Percentiles rank a stretch among this genome's conserved stretches.
Conservation (phyloP, 2,113 vertebrate genomes). For the Engraulis encrasicolus region DNA sequence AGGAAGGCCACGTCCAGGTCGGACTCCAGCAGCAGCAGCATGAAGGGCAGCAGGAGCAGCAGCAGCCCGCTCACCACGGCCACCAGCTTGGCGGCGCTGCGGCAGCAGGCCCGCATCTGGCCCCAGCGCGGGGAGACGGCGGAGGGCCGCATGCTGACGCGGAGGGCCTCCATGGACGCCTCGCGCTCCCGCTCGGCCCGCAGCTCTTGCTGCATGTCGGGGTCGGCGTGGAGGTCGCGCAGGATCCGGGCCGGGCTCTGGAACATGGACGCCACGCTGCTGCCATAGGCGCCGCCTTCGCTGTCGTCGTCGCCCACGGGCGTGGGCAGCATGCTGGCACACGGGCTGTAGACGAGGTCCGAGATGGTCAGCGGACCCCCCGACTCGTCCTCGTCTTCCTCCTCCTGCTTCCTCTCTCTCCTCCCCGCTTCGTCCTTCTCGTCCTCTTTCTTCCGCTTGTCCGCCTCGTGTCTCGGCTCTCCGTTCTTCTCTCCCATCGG, state of each 20-base stretch:
- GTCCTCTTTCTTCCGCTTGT: conserved; percentile 62
- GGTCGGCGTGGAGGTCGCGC: conserved; percentile 85
- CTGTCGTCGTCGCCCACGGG: conserved; percentile 83
- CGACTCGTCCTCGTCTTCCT: conserved; percentile 74
- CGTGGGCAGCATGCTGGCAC: conserved; percentile 91
- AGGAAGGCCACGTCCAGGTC: conserved; percentile 96
- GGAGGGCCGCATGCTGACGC: conserved; percentile 78
- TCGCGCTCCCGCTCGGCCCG: conserved; percentile 87
- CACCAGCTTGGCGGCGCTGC: conserved; percentile 84
- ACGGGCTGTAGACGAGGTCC: conserved; percentile 91
- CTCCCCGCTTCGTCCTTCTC: conserved; percentile 76
- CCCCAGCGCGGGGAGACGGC: conserved; percentile 78
- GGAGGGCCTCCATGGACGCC: conserved; percentile 82
- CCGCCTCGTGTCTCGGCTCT: conserved; percentile 34
- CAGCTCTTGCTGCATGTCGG: conserved; percentile 88
- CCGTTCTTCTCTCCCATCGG: conserved; percentile 17
- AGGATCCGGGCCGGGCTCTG: conserved; percentile 84
- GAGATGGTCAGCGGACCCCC: conserved; percentile 88
- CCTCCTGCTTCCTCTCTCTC: no score
- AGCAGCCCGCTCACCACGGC: conserved; percentile 71
- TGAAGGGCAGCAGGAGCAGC: conserved; percentile 81
- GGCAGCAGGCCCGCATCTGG: conserved; percentile 85
- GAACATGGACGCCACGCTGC: conserved; percentile 90
- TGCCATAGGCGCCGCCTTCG: conserved; percentile 82
- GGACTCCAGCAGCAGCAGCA: conserved; percentile 94